Base-by-base conservation (phyloP, 2,888 invertebrate species). In the Tenthredo notha region DNA sequence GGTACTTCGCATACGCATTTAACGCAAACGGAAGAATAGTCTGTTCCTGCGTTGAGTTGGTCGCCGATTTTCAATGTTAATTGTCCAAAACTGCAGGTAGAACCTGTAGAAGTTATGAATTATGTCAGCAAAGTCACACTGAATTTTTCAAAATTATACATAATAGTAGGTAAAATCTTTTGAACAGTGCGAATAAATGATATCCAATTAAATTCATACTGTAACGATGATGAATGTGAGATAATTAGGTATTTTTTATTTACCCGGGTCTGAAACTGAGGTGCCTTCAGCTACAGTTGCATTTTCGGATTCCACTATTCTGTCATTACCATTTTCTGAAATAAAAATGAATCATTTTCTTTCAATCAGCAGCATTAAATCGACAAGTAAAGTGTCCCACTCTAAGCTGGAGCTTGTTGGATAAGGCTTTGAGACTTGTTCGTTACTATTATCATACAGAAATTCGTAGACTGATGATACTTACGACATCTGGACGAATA, bases 1-100 rank as follows among this genome's bases (percentile, higher is more conserved):
- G 91, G 91, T 0, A 92, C 90, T 40, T 92, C 91, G 86, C 92
- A 92, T 1, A 87, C 83, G 61, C 92, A 92, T 83, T 89, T 90
- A 2, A 91, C 70, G 77, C 92, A 92, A 1, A 78, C 85, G 1
- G 90, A 89, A 43, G 33, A 84, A 43, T 88, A 89, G 50, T 88
- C 86, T 1, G 89, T 89, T 2, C 85, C 84, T 86, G 90, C 87
- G 75, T 87, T 90, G 25, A 92, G 83, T 72, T 90, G 88, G 33
- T 92, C 92, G 0, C 90, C 91, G 2, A 88, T 2, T 2, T 86
- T 54, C 90, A 92, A 88, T 12, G 25, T 85, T 75, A 91, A 74
- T 40, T 89, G 87, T 37, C 92, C 92, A 21, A 90, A 91, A 15
- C 50, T 43, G 67, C 92, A 91, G 29, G 37, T 78, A 6, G 72